Evolutionary conservation across 1,140 invertebrate genomes (phyloP).

Genomic region (Zaprionus africanus): DNA sequence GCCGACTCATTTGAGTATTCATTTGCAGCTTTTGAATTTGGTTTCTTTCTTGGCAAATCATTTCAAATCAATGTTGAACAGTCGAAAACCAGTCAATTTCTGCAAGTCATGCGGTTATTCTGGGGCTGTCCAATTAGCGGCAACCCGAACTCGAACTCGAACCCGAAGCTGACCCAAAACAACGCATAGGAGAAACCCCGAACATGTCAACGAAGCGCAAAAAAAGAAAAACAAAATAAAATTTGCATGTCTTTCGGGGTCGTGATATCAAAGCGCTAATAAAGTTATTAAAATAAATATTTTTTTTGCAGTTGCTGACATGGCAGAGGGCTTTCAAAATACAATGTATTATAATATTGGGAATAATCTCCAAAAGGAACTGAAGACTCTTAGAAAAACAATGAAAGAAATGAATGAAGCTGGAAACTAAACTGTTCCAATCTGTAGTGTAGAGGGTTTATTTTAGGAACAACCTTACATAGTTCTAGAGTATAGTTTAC

Average conservation of each 20-base stretch:
- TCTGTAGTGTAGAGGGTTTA: too few species aligned
- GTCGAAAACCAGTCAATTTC: constrained; percentile 29
- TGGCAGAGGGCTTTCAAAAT: not conserved
- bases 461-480: too few species aligned
- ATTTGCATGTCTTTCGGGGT: constrained; percentile 45
- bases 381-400: too few species aligned
- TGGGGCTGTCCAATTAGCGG: constrained; percentile 31
- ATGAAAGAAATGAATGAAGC: too few species aligned
- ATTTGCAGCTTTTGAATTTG: constrained; percentile 28
- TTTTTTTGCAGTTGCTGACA: constrained; percentile 12
- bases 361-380: too few species aligned
- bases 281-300: constrained; percentile 30
- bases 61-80: constrained; percentile 59
- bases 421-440: too few species aligned
- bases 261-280: constrained; percentile 33
- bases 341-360: not conserved
- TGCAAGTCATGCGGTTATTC: constrained; percentile 48
- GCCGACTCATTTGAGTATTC: constrained; percentile 62
- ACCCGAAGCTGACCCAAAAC: constrained; percentile 5
- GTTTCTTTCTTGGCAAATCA: constrained; percentile 53
- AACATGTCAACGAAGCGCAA: constrained; percentile 10
- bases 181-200: constrained; percentile 6
- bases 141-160: not conserved
- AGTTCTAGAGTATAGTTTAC: not conserved
- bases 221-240: not conserved